phyloP scores from a whole-genome alignment of 1,140 invertebrate genomes.

The Anadara kagoshimensis region DNA sequence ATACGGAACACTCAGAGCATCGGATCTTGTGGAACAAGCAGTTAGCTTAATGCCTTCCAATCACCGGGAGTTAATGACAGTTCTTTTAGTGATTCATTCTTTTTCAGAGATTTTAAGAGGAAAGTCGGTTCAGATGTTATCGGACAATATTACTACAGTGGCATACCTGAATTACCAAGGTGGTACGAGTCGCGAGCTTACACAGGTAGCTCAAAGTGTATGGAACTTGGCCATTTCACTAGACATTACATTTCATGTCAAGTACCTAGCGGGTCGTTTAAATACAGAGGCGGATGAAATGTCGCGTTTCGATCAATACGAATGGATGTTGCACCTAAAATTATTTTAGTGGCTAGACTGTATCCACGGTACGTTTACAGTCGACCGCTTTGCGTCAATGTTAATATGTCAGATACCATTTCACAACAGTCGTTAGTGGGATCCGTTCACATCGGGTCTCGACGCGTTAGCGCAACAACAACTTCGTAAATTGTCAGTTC shows the following conservation, averaged over 20 bases:
- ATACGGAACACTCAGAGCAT: no score
- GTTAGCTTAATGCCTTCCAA: no score
- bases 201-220: neutral
- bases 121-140: conserved; percentile 8
- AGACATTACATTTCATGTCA: neutral
- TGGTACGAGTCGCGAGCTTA: neutral
- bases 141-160: conserved; percentile 11
- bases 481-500: neutral
- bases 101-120: neutral
- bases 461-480: neutral
- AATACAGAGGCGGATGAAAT: conserved; percentile 1
- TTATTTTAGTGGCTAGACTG: neutral
- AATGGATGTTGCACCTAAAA: neutral
- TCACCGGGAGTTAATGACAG: neutral
- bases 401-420: neutral
- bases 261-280: neutral
- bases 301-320: neutral
- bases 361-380: neutral
- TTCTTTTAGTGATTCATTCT: neutral
- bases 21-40: no score
- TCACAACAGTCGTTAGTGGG: conserved; percentile 1
- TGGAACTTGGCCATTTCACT: neutral
- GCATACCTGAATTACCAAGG: conserved; percentile 3
- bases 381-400: neutral
- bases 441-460: neutral